Conservation (phyloP, 2,797 vertebrate genomes). For the Coccyzus lansbergi region DNA sequence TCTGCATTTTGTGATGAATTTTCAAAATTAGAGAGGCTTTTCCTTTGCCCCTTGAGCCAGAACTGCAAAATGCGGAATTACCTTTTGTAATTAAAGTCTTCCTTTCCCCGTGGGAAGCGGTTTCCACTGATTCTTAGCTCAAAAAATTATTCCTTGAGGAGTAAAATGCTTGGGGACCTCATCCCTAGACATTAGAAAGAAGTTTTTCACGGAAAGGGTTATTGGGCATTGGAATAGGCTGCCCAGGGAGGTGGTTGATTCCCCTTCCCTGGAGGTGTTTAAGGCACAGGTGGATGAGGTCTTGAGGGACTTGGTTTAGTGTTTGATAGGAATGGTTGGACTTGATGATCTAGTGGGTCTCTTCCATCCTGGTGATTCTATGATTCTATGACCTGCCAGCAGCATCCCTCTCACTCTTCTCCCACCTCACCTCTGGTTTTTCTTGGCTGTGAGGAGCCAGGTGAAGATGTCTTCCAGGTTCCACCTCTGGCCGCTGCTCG, state of each 20-base stretch:
- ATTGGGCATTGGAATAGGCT: too few species aligned
- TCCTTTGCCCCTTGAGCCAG: background rate
- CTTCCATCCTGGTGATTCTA: too few species aligned
- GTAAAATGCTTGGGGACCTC: fast-evolving
- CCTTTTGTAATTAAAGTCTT: background rate
- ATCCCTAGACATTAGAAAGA: too few species aligned
- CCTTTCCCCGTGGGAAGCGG: fast-evolving
- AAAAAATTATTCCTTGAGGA: background rate
- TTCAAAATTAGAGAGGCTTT: background rate
- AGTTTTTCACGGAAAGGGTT: too few species aligned
- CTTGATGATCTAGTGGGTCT: too few species aligned
- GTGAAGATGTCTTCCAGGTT: background rate
- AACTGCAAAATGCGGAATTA: fast-evolving
- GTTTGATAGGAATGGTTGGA: too few species aligned
- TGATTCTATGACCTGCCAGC: background rate
- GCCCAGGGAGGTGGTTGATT: too few species aligned
- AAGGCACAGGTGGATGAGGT: too few species aligned
- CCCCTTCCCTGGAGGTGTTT: too few species aligned
- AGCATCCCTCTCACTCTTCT: background rate
- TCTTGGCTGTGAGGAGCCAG: constrained; percentile 32
- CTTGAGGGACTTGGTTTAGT: too few species aligned
- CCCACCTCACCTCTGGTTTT: constrained; percentile 45
- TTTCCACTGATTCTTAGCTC: background rate
- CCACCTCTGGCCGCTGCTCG: fast-evolving
- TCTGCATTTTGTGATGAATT: background rate